phyloP scores from a whole-genome alignment of 2,797 vertebrate genomes.

The Odontamblyopus rebecca region DNA sequence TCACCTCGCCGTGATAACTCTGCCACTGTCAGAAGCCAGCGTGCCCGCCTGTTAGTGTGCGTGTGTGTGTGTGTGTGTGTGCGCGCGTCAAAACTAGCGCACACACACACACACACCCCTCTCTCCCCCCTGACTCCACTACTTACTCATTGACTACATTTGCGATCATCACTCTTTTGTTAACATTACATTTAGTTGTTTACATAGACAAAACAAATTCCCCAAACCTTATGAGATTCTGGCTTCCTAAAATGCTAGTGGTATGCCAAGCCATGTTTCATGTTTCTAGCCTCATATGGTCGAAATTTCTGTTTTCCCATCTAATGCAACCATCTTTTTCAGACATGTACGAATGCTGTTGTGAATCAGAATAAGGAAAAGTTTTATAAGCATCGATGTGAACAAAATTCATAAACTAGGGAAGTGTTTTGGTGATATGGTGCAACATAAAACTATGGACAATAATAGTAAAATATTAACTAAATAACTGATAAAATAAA shows the following conservation, averaged over 20 bases:
- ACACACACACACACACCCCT: slow-evolving; percentile 13
- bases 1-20: slow-evolving; percentile 79
- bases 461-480: no score
- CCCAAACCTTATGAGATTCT: neutral
- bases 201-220: slow-evolving; percentile 1
- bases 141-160: slow-evolving; percentile 17
- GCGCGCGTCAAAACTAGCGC: slow-evolving; percentile 44
- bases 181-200: slow-evolving; percentile 14
- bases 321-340: neutral
- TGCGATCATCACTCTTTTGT: slow-evolving; percentile 12
- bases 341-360: neutral
- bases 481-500: no score
- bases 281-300: neutral
- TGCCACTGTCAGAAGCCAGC: slow-evolving; percentile 78
- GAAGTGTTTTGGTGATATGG: no score
- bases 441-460: no score
- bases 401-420: no score
- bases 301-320: neutral
- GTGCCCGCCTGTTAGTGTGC: slow-evolving; percentile 64
- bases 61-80: slow-evolving; percentile 25
- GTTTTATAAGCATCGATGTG: no score
- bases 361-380: neutral
- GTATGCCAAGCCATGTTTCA: neutral
- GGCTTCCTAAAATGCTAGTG: neutral
- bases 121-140: slow-evolving; percentile 4